A percentile compares a stretch with the other conserved stretches of the same genome.
Conservation (phyloP, 23 tunicate genomes). For the Styela clava region DNA sequence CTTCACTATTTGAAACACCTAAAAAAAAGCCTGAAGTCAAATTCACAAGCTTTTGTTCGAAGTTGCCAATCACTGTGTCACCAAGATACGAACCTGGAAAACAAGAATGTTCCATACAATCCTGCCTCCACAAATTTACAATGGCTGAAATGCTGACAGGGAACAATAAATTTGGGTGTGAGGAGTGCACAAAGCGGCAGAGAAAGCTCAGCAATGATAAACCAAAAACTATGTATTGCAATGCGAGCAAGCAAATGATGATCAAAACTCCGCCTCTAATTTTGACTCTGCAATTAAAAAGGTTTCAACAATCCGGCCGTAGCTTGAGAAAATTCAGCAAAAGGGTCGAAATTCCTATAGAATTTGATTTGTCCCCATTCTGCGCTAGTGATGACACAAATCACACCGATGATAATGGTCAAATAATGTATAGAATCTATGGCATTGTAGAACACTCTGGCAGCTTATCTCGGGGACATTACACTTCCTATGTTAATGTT, state of each 20-base stretch:
- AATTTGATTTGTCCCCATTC: slow-evolving; percentile 60
- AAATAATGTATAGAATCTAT: slow-evolving; percentile 51
- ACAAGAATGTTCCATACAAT: slow-evolving; percentile 59
- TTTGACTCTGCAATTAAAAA: slow-evolving; percentile 60
- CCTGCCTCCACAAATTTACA: slow-evolving; percentile 76
- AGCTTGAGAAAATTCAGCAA: slow-evolving; percentile 69
- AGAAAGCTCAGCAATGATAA: neutral
- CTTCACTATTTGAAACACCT: slow-evolving; percentile 45
- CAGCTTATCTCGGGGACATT: slow-evolving; percentile 71
- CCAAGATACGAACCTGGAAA: slow-evolving; percentile 30
- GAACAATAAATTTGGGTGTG: slow-evolving; percentile 82
- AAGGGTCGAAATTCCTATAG: slow-evolving; percentile 50
- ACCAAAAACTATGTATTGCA: slow-evolving; percentile 68
- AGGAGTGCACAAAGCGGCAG: slow-evolving; percentile 59
- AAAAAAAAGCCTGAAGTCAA: slow-evolving; percentile 3
- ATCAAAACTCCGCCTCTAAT: slow-evolving; percentile 60
- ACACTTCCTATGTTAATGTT: slow-evolving; percentile 73
- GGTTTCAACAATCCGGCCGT: slow-evolving; percentile 66
- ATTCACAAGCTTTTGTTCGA: slow-evolving; percentile 17
- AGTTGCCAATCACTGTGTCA: slow-evolving; percentile 31
- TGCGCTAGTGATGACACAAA: slow-evolving; percentile 36
- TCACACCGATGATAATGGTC: slow-evolving; percentile 42
- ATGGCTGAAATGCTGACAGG: slow-evolving; percentile 88
- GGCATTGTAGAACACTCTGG: slow-evolving; percentile 85
- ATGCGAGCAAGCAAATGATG: slow-evolving; percentile 86